Conservation (phyloP, 2,888 invertebrate species). For the Strigamia crassipes region DNA sequence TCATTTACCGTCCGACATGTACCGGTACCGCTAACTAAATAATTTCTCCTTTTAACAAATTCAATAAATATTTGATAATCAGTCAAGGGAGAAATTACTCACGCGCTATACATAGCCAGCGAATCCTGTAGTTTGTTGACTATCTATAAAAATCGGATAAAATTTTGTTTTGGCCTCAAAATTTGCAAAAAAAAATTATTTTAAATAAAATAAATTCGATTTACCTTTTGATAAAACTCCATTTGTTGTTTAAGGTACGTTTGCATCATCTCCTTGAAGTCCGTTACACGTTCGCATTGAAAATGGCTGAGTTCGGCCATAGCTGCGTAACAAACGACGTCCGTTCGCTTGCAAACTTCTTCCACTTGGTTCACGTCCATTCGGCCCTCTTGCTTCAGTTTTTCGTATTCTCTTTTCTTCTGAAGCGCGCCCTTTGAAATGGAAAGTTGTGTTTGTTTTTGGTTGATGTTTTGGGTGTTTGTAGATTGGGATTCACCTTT, state of each 20-base stretch:
- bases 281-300: conserved; percentile 80
- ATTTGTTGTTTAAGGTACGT: conserved; percentile 86
- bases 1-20: background rate
- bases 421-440: conserved; percentile 70
- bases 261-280: conserved; percentile 84
- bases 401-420: conserved; percentile 87
- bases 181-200: too few species aligned
- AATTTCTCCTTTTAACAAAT: conserved; percentile 6
- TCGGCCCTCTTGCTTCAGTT: conserved; percentile 76
- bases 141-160: background rate
- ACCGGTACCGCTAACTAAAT: background rate
- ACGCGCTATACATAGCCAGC: conserved; percentile 3
- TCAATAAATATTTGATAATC: background rate
- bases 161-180: background rate
- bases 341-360: conserved; percentile 80
- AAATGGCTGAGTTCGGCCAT: conserved; percentile 95
- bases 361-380: conserved; percentile 79
- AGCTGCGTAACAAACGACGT: conserved; percentile 88
- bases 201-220: background rate
- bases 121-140: conserved; percentile 29
- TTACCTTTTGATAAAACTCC: conserved; percentile 80
- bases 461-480: background rate
- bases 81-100: conserved; percentile 20
- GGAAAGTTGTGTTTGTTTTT: background rate
- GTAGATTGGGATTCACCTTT: conserved; percentile 64